Evolutionary conservation across 1,140 invertebrate genomes (phyloP), one percentile per base, ranked within the genome.

Genomic region (Armadillidium nasatum): DNA sequence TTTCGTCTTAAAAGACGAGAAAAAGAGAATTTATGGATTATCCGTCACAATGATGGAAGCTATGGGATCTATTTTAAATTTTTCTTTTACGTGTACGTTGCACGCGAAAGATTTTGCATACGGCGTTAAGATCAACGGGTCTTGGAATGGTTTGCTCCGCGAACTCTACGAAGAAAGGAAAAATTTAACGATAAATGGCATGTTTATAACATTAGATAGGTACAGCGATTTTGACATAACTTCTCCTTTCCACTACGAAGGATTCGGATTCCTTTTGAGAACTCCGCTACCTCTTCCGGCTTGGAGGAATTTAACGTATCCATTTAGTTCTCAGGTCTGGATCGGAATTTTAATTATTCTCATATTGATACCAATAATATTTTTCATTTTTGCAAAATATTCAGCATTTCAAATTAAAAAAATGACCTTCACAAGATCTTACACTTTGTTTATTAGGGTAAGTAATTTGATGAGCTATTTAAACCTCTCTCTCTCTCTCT

Each of bases 111-210:
- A 76, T 44, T 71, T 66, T 19, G 21, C 66, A n/a, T 77, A 72
- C 71, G 76, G 76, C 0, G 45, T 67, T 4, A 15, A 23, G n/a
- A 54, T 46, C 21, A 77, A 77, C 33, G 72, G 72, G 13, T 69
- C 72, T 13, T 77, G 76, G 76, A 73, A 43, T 11, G 76, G 76
- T 9, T 60, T 77, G 10, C 46, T 77, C 15, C 60, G 72, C 4
- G 72, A 73, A 11, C 54, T 77, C 4, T 50, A 46, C 19, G n/a
- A 23, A 0, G 76, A 71, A 21, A 10, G 66, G 23, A 77, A 77
- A 69, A 73, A 77, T 11, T 45, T 77, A 15, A 73, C 76, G 13
- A 74, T 77, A 13, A 77, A 77, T 46, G 73, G 73, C 60, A 73
- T 77, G 44, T 45, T 60, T 11, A 44, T 77, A 19, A 33, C 72